A percentile compares a stretch with the other conserved stretches of the same genome.
Evolutionary conservation across 2,797 vertebrate species (phyloP).

Genomic region (Sebastes ruberrimus): DNA sequence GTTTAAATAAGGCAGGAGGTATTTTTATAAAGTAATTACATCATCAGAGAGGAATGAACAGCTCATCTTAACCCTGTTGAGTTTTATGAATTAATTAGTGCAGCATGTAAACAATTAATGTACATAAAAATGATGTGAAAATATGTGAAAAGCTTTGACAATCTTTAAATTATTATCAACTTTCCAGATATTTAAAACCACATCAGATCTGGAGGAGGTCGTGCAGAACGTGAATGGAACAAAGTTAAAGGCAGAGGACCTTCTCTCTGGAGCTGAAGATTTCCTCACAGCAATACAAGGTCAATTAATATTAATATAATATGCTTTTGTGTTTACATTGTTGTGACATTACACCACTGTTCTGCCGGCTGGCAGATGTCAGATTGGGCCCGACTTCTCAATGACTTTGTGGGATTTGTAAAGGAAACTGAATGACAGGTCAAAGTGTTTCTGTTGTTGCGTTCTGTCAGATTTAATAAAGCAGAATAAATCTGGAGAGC

Average conservation of each 20-base stretch:
- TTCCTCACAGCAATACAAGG: constrained; percentile 79
- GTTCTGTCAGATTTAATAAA: constrained; percentile 65
- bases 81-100: not conserved
- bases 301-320: not conserved
- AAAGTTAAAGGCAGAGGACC: constrained; percentile 71
- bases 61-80: not conserved
- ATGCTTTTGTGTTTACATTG: not conserved
- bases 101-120: not conserved
- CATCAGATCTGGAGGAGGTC: constrained; percentile 74
- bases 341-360: not conserved
- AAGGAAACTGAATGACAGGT: not conserved
- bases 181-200: constrained; percentile 77
- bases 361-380: not conserved
- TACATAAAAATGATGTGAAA: not conserved
- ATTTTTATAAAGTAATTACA: not conserved
- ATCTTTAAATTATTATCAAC: not conserved
- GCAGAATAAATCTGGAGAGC: constrained; percentile 61
- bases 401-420: no score
- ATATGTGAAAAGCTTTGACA: not conserved
- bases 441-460: constrained; percentile 11
- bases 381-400: not conserved
- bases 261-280: constrained; percentile 77
- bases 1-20: not conserved
- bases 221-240: constrained; percentile 74
- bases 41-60: not conserved